phyloP scores from a whole-genome alignment of 2,113 vertebrate species.

The Thunnus thynnus region DNA sequence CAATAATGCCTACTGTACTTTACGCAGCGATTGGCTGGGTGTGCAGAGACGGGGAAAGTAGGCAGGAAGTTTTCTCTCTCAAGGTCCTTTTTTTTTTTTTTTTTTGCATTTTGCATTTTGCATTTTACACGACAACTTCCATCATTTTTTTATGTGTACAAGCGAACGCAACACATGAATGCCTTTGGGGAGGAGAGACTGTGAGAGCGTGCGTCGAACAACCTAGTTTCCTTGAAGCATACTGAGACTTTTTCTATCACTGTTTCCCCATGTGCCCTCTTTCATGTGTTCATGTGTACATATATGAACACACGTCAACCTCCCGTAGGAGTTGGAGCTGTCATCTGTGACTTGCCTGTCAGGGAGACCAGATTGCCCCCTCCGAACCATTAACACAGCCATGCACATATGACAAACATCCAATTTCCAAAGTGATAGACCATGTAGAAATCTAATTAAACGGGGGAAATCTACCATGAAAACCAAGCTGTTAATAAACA shows the following conservation, averaged over 20 bases:
- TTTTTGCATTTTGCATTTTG: too few relatives aligned
- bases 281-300: neutral
- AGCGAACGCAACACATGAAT: neutral
- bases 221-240: neutral
- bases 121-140: neutral
- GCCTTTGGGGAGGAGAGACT: neutral
- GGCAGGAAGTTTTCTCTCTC: too few relatives aligned
- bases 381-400: neutral
- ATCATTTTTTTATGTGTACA: neutral
- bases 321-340: neutral
- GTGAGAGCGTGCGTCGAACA: neutral
- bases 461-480: slow-evolving; percentile 45
- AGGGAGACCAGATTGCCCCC: neutral
- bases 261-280: neutral
- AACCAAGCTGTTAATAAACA: slow-evolving; percentile 32
- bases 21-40: neutral
- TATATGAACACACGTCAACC: neutral
- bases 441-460: slow-evolving; percentile 52
- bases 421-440: slow-evolving; percentile 25
- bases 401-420: slow-evolving; percentile 28
- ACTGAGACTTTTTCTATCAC: neutral
- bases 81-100: neutral
- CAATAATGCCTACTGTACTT: neutral
- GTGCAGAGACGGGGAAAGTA: neutral
- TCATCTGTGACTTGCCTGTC: neutral